Evolutionary conservation across 2,888 invertebrate genomes (phyloP).

Genomic region (Mesorhabditis spiculigera): DNA sequence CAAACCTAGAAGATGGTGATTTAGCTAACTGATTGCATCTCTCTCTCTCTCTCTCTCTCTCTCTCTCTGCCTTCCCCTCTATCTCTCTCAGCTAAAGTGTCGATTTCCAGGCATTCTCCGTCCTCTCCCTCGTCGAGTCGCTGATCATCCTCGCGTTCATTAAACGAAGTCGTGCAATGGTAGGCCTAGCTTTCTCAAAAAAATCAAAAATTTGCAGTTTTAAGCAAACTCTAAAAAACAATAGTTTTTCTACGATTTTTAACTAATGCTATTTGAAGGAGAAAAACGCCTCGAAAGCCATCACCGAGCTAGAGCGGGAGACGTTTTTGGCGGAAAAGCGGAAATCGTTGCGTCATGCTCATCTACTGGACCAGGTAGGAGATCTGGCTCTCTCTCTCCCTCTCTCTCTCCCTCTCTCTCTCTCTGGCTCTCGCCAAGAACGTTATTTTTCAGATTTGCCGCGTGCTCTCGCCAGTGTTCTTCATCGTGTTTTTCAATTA

Average conservation of each 20-base stretch:
- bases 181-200: conserved; percentile 8
- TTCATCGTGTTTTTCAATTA: conserved; percentile 50
- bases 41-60: too few relatives aligned
- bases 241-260: not conserved
- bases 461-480: conserved; percentile 37
- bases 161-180: conserved; percentile 49
- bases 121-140: conserved; percentile 52
- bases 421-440: conserved; percentile 1
- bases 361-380: conserved; percentile 43
- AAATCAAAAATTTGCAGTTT: not conserved
- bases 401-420: conserved; percentile 11
- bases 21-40: too few relatives aligned
- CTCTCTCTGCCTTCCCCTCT: too few relatives aligned
- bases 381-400: not conserved
- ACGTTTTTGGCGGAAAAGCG: conserved; percentile 32
- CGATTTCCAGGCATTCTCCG: conserved; percentile 39
- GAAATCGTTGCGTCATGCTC: conserved; percentile 42
- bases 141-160: conserved; percentile 50
- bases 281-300: conserved; percentile 45
- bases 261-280: conserved; percentile 25
- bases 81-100: not conserved
- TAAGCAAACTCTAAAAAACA: not conserved
- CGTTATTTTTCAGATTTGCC: conserved; percentile 10
- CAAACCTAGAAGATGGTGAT: too few relatives aligned
- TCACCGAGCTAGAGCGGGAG: conserved; percentile 45